These are phyloP conservation scores for Phocoena sinus DNA, from an alignment of 2,113 vertebrate species.

Conservation along the genomic window DNA sequence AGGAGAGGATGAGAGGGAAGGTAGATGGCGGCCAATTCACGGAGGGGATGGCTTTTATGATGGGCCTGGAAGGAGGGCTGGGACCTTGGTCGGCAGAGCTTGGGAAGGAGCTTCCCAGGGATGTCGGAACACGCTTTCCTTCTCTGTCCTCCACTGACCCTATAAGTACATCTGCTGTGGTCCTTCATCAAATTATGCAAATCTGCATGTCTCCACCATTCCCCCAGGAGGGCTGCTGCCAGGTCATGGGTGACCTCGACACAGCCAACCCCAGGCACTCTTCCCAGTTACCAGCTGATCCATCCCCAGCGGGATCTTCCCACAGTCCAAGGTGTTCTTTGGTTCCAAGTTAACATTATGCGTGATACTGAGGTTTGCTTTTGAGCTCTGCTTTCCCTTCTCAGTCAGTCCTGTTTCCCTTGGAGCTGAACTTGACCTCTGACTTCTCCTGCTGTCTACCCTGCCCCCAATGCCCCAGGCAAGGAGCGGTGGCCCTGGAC, in stretches of 20 bases:
- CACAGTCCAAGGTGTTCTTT: neutral
- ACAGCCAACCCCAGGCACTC: neutral
- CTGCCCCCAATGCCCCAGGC: fast-evolving
- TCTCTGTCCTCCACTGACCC: neutral
- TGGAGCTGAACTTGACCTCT: neutral
- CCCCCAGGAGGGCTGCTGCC: fast-evolving
- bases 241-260: neutral
- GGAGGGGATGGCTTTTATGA: neutral
- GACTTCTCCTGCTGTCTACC: neutral
- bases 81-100: neutral
- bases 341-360: neutral
- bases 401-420: neutral
- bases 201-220: neutral
- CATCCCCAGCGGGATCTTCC: neutral
- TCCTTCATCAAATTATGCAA: neutral
- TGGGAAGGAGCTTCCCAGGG: neutral
- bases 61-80: neutral
- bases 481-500: neutral
- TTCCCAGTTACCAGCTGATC: neutral
- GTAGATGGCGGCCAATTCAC: fast-evolving
- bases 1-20: neutral
- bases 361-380: neutral
- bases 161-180: neutral
- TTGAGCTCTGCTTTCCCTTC: neutral
- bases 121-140: neutral